These are phyloP conservation scores for Heliconius charithonia DNA, from an alignment of 2,888 invertebrate genomes.

Conservation along the genomic window DNA sequence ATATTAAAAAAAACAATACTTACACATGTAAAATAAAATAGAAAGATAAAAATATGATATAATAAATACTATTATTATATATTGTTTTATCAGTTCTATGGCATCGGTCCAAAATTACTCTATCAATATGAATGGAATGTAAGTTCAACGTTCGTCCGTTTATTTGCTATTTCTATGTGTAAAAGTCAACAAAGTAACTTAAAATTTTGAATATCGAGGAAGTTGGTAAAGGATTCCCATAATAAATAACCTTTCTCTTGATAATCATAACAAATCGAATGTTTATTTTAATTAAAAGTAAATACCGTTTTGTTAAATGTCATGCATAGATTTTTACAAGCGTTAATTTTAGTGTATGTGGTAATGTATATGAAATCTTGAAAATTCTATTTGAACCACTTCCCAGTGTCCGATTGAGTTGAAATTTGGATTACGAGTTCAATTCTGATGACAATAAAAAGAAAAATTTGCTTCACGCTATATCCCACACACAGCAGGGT, in stretches of 20 bases:
- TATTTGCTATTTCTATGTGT: constrained; percentile 34
- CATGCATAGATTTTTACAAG: background rate
- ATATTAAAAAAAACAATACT: too few species aligned
- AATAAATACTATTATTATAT: too few species aligned
- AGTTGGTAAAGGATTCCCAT: background rate
- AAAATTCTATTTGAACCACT: too few species aligned
- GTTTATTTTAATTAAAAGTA: constrained; percentile 15
- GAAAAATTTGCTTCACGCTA: too few species aligned
- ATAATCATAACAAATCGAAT: background rate
- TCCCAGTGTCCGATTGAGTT: too few species aligned
- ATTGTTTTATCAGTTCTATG: too few species aligned
- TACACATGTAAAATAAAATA: background rate
- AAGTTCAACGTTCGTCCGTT: constrained; percentile 21
- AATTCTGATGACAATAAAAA: too few species aligned
- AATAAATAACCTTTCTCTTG: background rate
- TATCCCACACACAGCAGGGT: too few species aligned
- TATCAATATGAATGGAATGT: background rate
- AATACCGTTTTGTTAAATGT: background rate
- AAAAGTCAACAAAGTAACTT: constrained; percentile 14
- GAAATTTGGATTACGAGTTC: too few species aligned
- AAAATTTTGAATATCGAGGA: constrained; percentile 23
- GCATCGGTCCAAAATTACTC: background rate
- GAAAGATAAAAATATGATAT: too few species aligned
- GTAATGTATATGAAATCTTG: too few species aligned
- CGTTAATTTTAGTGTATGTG: too few species aligned